Evolutionary conservation across 1,140 invertebrate species (phyloP).

Genomic region (Bombus breviceps): DNA sequence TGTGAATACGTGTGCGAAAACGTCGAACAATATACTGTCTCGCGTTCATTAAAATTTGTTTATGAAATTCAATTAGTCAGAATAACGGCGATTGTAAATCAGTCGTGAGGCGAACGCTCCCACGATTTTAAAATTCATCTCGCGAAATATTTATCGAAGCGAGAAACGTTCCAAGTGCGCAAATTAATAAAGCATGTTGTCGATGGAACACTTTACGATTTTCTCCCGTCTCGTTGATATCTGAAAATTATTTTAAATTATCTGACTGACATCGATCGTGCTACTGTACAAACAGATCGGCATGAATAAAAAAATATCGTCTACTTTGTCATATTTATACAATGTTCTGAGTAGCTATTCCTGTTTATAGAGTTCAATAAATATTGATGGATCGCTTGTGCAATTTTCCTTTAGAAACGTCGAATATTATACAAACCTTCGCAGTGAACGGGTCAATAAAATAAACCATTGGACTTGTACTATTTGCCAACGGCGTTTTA

Average conservation of each 20-base stretch:
- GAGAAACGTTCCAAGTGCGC: not conserved
- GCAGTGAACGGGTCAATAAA: not conserved
- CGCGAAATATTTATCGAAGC: constrained; percentile 25
- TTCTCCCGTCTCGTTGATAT: not conserved
- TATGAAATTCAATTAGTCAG: not conserved
- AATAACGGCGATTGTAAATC: not conserved
- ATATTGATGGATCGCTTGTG: not conserved
- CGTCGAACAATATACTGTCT: not conserved
- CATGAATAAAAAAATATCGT: not conserved
- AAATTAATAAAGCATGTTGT: constrained; percentile 36
- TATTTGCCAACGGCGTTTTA: not conserved
- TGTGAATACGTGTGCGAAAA: not conserved
- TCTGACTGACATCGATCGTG: not conserved
- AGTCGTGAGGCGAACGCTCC: not conserved
- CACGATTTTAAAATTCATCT: constrained; percentile 14
- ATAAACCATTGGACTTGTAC: not conserved
- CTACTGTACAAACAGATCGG: not conserved
- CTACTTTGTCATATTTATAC: not conserved
- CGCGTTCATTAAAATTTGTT: constrained; percentile 13
- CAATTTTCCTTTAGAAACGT: not conserved
- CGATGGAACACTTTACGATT: not conserved
- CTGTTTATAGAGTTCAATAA: constrained; percentile 3
- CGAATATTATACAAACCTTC: not conserved
- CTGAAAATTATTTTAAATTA: constrained; percentile 33
- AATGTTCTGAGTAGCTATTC: not conserved